Base-by-base conservation (phyloP, 2,797 vertebrate genomes). In the Spizella passerina region DNA sequence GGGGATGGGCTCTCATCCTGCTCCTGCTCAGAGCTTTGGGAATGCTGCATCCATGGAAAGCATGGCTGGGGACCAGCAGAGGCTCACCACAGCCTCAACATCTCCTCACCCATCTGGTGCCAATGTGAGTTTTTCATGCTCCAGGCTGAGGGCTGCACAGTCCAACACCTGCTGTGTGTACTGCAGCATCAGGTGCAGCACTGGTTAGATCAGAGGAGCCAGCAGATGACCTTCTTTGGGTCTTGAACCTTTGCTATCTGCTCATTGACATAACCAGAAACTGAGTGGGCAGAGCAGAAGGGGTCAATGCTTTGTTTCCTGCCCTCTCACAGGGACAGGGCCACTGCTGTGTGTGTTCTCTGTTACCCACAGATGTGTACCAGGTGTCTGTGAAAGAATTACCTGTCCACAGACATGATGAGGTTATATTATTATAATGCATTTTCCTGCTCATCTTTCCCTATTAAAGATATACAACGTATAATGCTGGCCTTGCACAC, bases 101-200 rank as follows among this genome's bases (percentile, higher is more conserved):
- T 14, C 36, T 18, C 32, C 53, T 73, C 2, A 0, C 17, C 44
- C 4, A 0, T 17, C 32, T n/a, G 27, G 14, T 59, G 24, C 14
- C 41, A 18, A 1, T 0, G 1, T 1, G 29, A 68, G 18, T 10
- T 43, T 39, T 46, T 30, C 60, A 10, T 19, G 39, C 6, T 32
- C 26, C 29, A 14, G 50, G 39, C 63, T 47, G 34, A 34, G 36
- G 22, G 39, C 12, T 70, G 71, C 12, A 1, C 4, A 6, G 44
- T 7, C 13, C 13, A 41, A 56, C 30, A 1, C 29, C 30, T 52
- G 27, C 43, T 24, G 0, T 2, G 16, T 21, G 21, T 17, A 4
- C 12, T 30, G 5, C 5, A 60, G 71, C 56, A 66, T 44, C 36
- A 9, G 19, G 2, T 24, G 36, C 14, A 2, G 10, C 8, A 4